Evolutionary conservation across 2,888 invertebrate genomes (phyloP).

Genomic region (Chirona hameri): DNA sequence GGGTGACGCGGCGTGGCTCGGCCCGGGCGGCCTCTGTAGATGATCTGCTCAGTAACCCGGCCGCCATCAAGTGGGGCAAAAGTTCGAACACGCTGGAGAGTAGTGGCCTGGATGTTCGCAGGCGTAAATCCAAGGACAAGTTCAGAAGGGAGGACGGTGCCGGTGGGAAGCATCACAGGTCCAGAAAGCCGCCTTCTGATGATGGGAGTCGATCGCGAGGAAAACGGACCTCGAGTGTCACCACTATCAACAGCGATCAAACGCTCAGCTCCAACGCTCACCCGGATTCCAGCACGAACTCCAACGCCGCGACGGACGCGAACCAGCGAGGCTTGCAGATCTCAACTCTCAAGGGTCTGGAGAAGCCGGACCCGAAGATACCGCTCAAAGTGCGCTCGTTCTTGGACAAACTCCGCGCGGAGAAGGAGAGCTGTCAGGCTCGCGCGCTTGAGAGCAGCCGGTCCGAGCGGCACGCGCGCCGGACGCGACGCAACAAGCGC

Average conservation of each 20-base stretch:
- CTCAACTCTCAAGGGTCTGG: neutral
- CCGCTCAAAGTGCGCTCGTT: neutral
- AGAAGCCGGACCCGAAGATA: neutral
- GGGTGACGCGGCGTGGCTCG: neutral
- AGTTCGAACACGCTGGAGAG: neutral
- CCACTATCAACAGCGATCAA: neutral
- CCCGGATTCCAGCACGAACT: neutral
- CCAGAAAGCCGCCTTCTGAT: neutral
- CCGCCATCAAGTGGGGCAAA: neutral
- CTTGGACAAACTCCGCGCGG: neutral
- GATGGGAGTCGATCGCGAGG: neutral
- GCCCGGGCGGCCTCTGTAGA: neutral
- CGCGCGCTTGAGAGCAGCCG: neutral
- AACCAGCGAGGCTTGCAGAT: neutral
- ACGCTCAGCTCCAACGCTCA: neutral
- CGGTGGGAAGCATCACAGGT: neutral
- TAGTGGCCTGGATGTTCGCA: neutral
- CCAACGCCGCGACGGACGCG: too few relatives aligned
- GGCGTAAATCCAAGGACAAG: neutral
- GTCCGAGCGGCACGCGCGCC: neutral
- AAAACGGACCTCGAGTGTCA: neutral
- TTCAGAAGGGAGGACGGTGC: neutral
- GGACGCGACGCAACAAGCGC: neutral
- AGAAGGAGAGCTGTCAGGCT: slow-evolving; percentile 1
- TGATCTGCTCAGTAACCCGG: neutral